phyloP scores from a whole-genome alignment of 1,140 invertebrate species.

The Lucilia cuprina region DNA sequence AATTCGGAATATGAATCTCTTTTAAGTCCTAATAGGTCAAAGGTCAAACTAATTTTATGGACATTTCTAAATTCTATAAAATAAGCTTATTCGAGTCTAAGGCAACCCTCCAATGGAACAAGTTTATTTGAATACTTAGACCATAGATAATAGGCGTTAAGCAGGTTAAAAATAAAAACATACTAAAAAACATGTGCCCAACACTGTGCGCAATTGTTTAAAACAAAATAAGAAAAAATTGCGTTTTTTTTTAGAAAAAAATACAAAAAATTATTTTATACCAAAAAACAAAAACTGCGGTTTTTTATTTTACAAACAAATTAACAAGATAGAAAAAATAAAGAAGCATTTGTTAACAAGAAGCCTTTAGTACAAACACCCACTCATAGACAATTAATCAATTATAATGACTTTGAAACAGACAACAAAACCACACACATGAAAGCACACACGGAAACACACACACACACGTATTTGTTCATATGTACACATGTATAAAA shows the following conservation, averaged over 20 bases:
- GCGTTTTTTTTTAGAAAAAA: too few relatives aligned
- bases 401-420: conserved; percentile 22
- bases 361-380: conserved; percentile 5
- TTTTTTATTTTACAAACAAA: not conserved
- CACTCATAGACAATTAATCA: conserved; percentile 27
- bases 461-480: not conserved
- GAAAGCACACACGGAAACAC: not conserved
- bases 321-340: not conserved
- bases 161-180: not conserved
- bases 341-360: not conserved
- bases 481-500: not conserved
- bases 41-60: too few relatives aligned
- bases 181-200: not conserved
- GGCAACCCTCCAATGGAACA: too few relatives aligned
- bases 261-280: not conserved
- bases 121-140: not conserved
- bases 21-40: too few relatives aligned
- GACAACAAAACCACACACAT: not conserved
- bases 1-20: too few relatives aligned
- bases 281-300: not conserved
- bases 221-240: not conserved
- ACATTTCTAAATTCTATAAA: too few relatives aligned
- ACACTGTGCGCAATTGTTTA: not conserved
- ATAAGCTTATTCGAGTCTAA: too few relatives aligned
- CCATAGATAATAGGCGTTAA: not conserved